Base-by-base conservation (phyloP, 1,140 invertebrate genomes). In the Sipha flava region DNA sequence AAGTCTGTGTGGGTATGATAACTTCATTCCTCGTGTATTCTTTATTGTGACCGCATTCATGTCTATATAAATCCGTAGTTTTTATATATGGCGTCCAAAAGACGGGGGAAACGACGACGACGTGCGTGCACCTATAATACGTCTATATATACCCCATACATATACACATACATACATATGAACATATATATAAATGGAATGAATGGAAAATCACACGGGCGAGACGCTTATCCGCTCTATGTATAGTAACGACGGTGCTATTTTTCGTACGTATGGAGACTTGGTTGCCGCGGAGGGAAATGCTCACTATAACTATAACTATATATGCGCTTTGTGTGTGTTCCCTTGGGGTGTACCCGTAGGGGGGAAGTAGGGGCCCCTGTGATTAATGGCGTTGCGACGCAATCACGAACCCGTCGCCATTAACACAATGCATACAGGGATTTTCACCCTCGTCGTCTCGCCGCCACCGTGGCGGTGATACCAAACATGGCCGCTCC, bases 381-480 rank as follows among this genome's bases (percentile, higher is more conserved):
- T 23, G 73, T 77, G 73, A 77, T 77, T 77, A 77, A 77, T 77
- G 73, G 73, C 73, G 73, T 77, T 57, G 52, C 73, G 73, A 77
- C 73, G 73, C 73, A 77, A 77, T 77, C 73, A 77, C 73, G 73
- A 77, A 14, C 52, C 52, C 73, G 73, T 77, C 73, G 73, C 73
- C 73, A 77, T 77, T 77, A 77, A 59, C 14, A 77, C 73, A 77
- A 77, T 77, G 52, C 37, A 21, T 52, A 31, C 52, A 77, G 73
- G 73, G 73, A 77, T 77, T 77, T 77, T 77, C 37, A 77, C 73
- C 73, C 73, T 77, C 73, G 29, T 54, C 47, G 34, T 62, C 18
- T 31, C 62, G 62, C 37, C 49, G 7, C 47, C n/a, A n/a, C n/a
- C n/a, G n/a, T n/a, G n/a, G 26, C 45, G 18, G 62, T 26, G 21